These are phyloP conservation scores for Chromis chromis DNA, from an alignment of 2,797 vertebrate genomes.

Conservation along the genomic window DNA sequence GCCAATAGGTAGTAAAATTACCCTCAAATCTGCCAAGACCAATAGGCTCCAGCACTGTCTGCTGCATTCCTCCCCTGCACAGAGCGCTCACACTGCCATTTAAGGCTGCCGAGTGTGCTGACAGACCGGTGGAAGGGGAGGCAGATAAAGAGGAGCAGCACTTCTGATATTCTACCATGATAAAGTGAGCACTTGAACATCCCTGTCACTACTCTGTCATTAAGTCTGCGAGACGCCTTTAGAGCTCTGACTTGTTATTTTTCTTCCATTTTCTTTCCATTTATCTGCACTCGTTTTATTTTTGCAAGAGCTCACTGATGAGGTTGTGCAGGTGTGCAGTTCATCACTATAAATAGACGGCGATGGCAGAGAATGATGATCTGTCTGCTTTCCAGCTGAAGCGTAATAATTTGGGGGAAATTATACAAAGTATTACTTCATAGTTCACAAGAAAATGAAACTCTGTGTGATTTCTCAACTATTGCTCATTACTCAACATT, in stretches of 20 bases:
- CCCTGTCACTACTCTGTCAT: slow-evolving; percentile 43
- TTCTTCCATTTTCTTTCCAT: slow-evolving; percentile 6
- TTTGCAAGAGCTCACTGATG: slow-evolving; percentile 2
- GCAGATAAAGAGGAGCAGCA: slow-evolving; percentile 46
- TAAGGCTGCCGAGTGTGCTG: slow-evolving; percentile 76
- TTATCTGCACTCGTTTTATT: neutral
- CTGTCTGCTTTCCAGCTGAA: neutral
- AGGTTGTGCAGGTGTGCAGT: neutral
- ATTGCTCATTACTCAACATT: slow-evolving; percentile 15
- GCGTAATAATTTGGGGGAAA: slow-evolving; percentile 6
- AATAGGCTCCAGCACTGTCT: slow-evolving; percentile 66
- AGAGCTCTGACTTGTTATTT: slow-evolving; percentile 6
- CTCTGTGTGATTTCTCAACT: neutral
- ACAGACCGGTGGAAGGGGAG: slow-evolving; percentile 56
- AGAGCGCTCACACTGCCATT: slow-evolving; percentile 77
- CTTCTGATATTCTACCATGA: slow-evolving; percentile 44
- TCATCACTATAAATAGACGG: neutral
- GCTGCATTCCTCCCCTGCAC: slow-evolving; percentile 76
- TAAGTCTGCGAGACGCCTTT: slow-evolving; percentile 9
- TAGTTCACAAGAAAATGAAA: neutral
- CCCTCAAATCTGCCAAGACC: slow-evolving; percentile 78
- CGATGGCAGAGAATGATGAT: neutral
- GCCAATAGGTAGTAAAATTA: slow-evolving; percentile 81
- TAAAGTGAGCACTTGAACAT: slow-evolving; percentile 42
- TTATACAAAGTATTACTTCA: slow-evolving; percentile 4